Base-by-base conservation (phyloP, 2,113 vertebrate genomes). In the Dendrocopos noguchii region DNA sequence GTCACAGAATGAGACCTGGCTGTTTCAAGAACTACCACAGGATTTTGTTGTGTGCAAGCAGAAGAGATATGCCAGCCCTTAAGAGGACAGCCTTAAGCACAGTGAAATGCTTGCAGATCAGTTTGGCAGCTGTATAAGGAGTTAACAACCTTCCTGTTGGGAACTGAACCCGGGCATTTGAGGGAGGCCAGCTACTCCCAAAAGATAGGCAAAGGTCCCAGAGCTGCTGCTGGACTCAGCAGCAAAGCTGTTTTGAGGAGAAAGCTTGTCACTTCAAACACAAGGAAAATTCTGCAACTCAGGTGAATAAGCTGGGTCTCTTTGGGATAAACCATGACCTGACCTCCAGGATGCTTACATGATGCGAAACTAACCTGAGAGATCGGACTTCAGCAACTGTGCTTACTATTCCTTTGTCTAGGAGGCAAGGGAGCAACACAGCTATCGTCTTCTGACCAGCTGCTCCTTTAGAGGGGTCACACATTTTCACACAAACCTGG, bases 401-500 rank as follows among this genome's bases (percentile, higher is more conserved):
- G 96, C 99, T 99, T 63, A 99, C 98, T 65, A 99, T 99, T 94
- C 99, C 99, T 93, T 98, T 99, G 91, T 99, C 99, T 90, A 99
- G 97, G 75, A 99, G 98, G 93, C 98, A 99, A n/a, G 99, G 99
- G 57, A 99, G 97, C 64, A 99, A 91, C 33, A 98, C 98, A 4
- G 98, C 98, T 68, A 99, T 97, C 0, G 97, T 99, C 95, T 97
- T 98, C 97, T 99, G 99, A 81, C 98, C 98, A 13, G 97, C 97
- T n/a, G 98, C 97, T 88, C 99, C 99, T 97, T 97, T 98, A 31
- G 98, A 96, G 6, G 99, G 98, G 91, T 99, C 99, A 82, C 99
- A 99, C 98, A 99, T 99, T 90, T 99, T 98, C 87, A 99, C 98
- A 94, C 99, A 99, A 83, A 99, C 99, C 99, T 99, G 67, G 92